These are phyloP conservation scores for Actinemys pallida DNA, from an alignment of 2,113 vertebrate species.

Conservation along the genomic window DNA sequence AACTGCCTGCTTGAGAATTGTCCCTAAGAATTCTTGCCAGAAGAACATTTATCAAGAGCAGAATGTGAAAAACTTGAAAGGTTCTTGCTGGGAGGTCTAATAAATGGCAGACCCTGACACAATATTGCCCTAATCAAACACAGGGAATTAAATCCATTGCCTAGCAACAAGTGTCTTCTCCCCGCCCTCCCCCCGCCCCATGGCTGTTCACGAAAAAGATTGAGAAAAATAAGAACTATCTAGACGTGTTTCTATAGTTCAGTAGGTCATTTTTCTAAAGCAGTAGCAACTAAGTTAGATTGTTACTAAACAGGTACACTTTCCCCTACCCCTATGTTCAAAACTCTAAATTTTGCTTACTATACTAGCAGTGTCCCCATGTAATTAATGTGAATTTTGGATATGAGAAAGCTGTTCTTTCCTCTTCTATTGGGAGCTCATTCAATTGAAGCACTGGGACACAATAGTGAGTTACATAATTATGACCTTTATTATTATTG, in stretches of 20 bases:
- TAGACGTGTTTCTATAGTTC: not conserved
- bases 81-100: not conserved
- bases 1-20: not conserved
- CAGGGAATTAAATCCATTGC: not conserved
- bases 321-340: not conserved
- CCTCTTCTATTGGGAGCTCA: fast-evolving
- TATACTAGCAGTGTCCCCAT: not conserved
- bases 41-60: not conserved
- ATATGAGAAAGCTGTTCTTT: not conserved
- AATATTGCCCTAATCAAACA: not conserved
- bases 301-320: fast-evolving
- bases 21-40: not conserved
- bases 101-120: not conserved
- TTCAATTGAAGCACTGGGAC: not conserved
- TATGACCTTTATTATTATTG: not conserved
- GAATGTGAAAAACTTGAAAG: not conserved
- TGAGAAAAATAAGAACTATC: not conserved
- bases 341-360: not conserved
- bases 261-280: not conserved
- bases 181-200: not conserved
- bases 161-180: not conserved
- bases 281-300: not conserved
- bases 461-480: not conserved
- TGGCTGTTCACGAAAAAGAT: not conserved
- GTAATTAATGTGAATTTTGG: not conserved